Evolutionary conservation across 2,797 vertebrate genomes (phyloP).

Genomic region (Borostomias antarcticus): DNA sequence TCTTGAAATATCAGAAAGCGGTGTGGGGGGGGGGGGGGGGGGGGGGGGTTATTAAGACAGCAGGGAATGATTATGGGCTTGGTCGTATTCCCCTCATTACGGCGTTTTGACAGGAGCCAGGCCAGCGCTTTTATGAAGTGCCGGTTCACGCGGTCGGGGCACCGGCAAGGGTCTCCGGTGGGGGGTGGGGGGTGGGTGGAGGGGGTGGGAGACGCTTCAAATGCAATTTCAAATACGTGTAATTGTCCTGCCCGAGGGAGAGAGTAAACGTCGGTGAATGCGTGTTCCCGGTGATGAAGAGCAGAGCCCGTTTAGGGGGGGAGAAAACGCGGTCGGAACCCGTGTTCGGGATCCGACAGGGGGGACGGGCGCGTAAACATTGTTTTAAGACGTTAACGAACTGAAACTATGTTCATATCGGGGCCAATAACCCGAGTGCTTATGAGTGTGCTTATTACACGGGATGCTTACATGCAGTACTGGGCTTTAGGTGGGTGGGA

Average conservation of each 20-base stretch:
- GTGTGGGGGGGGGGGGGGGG: not conserved
- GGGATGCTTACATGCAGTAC: constrained; percentile 3
- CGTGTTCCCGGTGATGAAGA: constrained; percentile 39
- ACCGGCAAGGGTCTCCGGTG: constrained; percentile 22
- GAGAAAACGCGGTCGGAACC: not conserved
- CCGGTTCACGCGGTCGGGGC: constrained; percentile 29
- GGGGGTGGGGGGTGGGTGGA: too few relatives aligned
- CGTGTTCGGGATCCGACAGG: too few relatives aligned
- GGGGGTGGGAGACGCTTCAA: not conserved
- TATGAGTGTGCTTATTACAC: constrained; percentile 40
- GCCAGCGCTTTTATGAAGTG: constrained; percentile 20
- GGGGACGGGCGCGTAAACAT: constrained; percentile 20
- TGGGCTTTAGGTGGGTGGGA: too few relatives aligned
- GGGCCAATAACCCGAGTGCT: constrained; percentile 27
- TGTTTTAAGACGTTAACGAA: constrained; percentile 20
- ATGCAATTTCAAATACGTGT: constrained; percentile 26
- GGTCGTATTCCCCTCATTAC: constrained; percentile 48
- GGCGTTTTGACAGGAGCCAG: constrained; percentile 25
- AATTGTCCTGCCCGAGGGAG: constrained; percentile 33
- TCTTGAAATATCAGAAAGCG: not conserved
- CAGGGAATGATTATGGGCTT: constrained; percentile 53
- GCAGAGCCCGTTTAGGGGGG: constrained; percentile 19
- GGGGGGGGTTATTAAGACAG: constrained; percentile 41
- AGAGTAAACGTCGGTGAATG: constrained; percentile 36
- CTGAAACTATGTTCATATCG: constrained; percentile 13